Percentiles rank a stretch among this genome's conserved stretches.
phyloP scores from a whole-genome alignment of 1,140 invertebrate genomes.

The Tetraneura akinire region DNA sequence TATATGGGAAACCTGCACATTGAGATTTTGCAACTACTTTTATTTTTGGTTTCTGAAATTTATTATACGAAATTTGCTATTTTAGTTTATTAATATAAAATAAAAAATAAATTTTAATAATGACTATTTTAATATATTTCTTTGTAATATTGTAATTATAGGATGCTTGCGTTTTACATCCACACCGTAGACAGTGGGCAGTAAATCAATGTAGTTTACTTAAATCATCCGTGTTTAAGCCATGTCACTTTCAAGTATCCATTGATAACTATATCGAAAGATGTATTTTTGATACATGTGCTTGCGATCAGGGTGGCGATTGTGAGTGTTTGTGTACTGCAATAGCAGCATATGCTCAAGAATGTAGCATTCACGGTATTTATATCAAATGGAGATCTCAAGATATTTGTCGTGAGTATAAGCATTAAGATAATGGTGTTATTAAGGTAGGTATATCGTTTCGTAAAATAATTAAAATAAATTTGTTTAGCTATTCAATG shows the following conservation, averaged over 20 bases:
- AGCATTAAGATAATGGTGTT: too few species aligned
- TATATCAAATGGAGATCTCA: constrained; percentile 79
- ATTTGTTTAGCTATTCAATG: constrained; percentile 46
- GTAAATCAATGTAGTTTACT: constrained; percentile 72
- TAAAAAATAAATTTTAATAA: too few species aligned
- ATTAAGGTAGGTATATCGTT: not conserved
- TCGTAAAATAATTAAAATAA: not conserved
- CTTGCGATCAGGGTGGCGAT: constrained; percentile 84
- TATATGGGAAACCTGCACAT: too few species aligned
- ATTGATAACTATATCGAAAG: constrained; percentile 68
- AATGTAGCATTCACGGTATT: constrained; percentile 73
- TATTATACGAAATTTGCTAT: too few species aligned
- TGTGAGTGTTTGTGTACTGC: constrained; percentile 89
- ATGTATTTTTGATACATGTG: constrained; percentile 81
- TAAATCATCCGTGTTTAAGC: constrained; percentile 70
- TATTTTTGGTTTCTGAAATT: too few species aligned
- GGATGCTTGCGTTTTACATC: constrained; percentile 74
- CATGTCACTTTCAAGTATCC: constrained; percentile 79
- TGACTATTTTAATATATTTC: not conserved
- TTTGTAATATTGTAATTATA: constrained; percentile 48
- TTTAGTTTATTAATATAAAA: too few species aligned
- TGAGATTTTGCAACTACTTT: too few species aligned
- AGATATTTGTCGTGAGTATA: constrained; percentile 77
- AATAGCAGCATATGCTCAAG: constrained; percentile 80
- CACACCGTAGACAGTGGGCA: constrained; percentile 78